Evolutionary conservation across 2,888 invertebrate species (phyloP).

Genomic region (Netelia virgata): DNA sequence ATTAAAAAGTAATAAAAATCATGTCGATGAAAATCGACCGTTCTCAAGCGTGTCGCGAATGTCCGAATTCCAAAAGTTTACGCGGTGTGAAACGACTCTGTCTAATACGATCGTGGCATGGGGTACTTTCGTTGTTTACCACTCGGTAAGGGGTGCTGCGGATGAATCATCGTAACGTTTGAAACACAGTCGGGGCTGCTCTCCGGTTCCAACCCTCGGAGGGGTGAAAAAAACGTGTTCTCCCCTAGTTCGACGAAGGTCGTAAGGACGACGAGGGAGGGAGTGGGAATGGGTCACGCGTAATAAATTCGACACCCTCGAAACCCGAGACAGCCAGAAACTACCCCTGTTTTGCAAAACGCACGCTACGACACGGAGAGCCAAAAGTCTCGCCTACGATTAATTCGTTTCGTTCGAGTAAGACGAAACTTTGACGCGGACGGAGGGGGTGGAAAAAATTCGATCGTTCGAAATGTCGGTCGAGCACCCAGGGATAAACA

Average conservation of each 20-base stretch:
- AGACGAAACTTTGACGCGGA: background rate
- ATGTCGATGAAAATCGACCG: background rate
- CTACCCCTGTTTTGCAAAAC: slow-evolving; percentile 26
- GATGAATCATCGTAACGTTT: slow-evolving; percentile 67
- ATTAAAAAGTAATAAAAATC: too few relatives aligned
- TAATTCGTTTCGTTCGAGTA: slow-evolving; percentile 56
- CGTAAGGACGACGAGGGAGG: slow-evolving; percentile 21
- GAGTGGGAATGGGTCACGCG: slow-evolving; percentile 61
- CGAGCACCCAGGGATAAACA: slow-evolving; percentile 34
- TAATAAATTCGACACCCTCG: slow-evolving; percentile 71
- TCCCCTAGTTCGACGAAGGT: slow-evolving; percentile 30
- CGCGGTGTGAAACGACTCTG: background rate
- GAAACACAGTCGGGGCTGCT: slow-evolving; percentile 28
- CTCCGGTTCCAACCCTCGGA: slow-evolving; percentile 19
- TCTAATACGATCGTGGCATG: background rate
- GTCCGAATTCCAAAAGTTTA: background rate
- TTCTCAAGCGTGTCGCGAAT: background rate
- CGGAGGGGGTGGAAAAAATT: slow-evolving; percentile 23
- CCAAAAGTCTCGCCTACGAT: background rate
- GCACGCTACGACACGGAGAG: background rate
- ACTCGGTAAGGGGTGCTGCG: slow-evolving; percentile 44
- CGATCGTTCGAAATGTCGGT: slow-evolving; percentile 41
- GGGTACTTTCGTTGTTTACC: slow-evolving; percentile 63
- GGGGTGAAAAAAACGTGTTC: slow-evolving; percentile 47
- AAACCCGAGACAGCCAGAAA: slow-evolving; percentile 55